These are phyloP conservation scores for Cephalopachus bancanus DNA, from an alignment of 2,797 vertebrate genomes.

Conservation along the genomic window DNA sequence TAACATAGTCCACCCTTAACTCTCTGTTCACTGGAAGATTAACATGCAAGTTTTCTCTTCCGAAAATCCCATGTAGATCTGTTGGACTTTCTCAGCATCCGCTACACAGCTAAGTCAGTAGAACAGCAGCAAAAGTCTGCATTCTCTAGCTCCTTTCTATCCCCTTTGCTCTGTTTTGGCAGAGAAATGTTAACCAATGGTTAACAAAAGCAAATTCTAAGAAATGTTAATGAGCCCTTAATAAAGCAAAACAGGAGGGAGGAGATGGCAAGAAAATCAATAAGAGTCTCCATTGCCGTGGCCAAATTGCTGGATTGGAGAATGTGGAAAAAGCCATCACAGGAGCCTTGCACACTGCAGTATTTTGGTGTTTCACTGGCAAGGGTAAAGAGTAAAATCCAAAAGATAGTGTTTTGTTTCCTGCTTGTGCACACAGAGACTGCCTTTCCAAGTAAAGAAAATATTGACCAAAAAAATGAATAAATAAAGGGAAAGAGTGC, in stretches of 20 bases:
- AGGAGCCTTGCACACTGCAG: not conserved
- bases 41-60: not conserved
- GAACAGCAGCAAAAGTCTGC: not conserved
- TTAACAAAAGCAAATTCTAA: not conserved
- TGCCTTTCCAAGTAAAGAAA: slow-evolving; percentile 71
- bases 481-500: slow-evolving; percentile 64
- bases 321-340: not conserved
- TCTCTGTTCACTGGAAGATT: not conserved
- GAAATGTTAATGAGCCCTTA: too few relatives aligned
- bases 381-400: slow-evolving; percentile 51
- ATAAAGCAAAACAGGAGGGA: too few relatives aligned
- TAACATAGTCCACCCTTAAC: not conserved
- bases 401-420: slow-evolving; percentile 46
- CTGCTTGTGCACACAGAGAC: slow-evolving; percentile 73
- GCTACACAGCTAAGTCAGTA: not conserved
- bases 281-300: not conserved
- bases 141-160: not conserved
- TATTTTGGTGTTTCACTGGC: slow-evolving; percentile 32
- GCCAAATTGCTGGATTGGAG: not conserved
- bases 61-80: not conserved
- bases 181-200: slow-evolving; percentile 36
- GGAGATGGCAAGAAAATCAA: not conserved
- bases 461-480: slow-evolving; percentile 81
- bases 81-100: not conserved
- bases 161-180: slow-evolving; percentile 46